A percentile compares a stretch with the other conserved stretches of the same genome.
Conservation (phyloP, 2,113 vertebrate genomes). For the Excalfactoria chinensis region DNA sequence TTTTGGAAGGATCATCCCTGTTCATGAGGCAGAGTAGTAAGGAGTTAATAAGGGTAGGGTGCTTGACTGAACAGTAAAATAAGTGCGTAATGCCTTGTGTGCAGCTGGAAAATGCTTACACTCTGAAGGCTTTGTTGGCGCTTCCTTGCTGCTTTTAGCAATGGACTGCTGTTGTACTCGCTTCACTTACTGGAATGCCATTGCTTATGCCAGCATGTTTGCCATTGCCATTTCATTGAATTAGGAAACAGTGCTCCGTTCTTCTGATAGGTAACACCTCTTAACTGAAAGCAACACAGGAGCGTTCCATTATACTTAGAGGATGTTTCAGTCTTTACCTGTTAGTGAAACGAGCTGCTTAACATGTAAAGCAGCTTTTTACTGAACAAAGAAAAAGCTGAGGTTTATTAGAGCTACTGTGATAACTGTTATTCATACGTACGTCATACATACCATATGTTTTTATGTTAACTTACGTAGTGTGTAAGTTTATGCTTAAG, state of each 20-base stretch:
- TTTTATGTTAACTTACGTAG: not conserved
- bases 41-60: not conserved
- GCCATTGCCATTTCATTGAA: not conserved
- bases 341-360: not conserved
- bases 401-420: not conserved
- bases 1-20: not conserved
- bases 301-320: not conserved
- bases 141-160: conserved; percentile 16
- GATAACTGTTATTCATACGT: not conserved
- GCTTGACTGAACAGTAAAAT: not conserved
- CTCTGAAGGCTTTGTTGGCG: not conserved
- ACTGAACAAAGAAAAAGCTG: not conserved
- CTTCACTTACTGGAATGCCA: conserved; percentile 1
- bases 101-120: not conserved
- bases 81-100: conserved; percentile 60
- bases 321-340: not conserved
- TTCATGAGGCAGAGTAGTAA: not conserved
- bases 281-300: not conserved
- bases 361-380: not conserved
- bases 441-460: not conserved
- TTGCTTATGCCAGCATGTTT: conserved; percentile 58
- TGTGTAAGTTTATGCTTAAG: not conserved
- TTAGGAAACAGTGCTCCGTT: not conserved
- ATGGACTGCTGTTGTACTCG: not conserved
- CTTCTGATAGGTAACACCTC: not conserved